phyloP scores from a whole-genome alignment of 2,113 vertebrate species.

The Heterotis niloticus region DNA sequence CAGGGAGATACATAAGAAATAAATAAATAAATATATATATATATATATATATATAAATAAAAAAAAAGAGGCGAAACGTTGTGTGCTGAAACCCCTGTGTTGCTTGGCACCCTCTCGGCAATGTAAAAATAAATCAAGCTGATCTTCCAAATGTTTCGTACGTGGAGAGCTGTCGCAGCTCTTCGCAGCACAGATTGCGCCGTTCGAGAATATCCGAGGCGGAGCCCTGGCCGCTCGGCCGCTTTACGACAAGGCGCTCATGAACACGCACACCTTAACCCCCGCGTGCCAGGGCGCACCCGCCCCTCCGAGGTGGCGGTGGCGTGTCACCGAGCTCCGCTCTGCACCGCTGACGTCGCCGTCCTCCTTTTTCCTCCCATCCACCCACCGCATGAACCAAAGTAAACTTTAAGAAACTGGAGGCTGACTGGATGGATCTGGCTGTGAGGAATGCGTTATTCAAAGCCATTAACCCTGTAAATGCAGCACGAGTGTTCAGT shows the following conservation, averaged over 20 bases:
- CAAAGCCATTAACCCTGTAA: too few relatives aligned
- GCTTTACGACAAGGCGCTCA: slow-evolving; percentile 58
- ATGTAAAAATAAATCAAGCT: slow-evolving; percentile 81
- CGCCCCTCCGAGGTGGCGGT: slow-evolving; percentile 32
- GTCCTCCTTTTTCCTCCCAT: not conserved
- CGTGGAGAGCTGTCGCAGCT: slow-evolving; percentile 62
- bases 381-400: not conserved
- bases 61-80: slow-evolving; percentile 65
- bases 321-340: slow-evolving; percentile 19
- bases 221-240: slow-evolving; percentile 59
- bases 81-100: slow-evolving; percentile 76
- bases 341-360: not conserved
- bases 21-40: slow-evolving; percentile 48
- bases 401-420: not conserved
- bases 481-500: too few relatives aligned
- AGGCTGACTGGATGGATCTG: not conserved
- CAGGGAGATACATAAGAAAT: slow-evolving; percentile 33
- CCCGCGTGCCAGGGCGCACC: slow-evolving; percentile 50
- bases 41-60: slow-evolving; percentile 54
- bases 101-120: slow-evolving; percentile 67
- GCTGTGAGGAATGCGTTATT: too few relatives aligned
- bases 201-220: slow-evolving; percentile 66
- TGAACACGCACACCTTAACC: slow-evolving; percentile 73
- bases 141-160: slow-evolving; percentile 77
- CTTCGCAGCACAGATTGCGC: slow-evolving; percentile 76